These are phyloP conservation scores for Daktulosphaira vitifoliae DNA, from an alignment of 1,140 invertebrate genomes.

Conservation along the genomic window DNA sequence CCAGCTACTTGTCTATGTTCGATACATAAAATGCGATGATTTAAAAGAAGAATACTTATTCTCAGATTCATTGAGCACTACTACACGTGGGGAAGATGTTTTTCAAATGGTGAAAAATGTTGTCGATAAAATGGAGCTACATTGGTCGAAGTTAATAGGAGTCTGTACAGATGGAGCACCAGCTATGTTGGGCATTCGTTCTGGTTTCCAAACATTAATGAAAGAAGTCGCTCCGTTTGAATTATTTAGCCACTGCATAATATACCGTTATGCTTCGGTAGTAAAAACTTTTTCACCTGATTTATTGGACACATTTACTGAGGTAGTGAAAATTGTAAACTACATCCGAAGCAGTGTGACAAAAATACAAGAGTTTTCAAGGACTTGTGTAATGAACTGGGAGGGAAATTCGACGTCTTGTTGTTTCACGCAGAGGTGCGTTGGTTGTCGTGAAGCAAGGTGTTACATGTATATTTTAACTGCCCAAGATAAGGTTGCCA, in stretches of 20 bases:
- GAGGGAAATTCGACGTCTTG: background rate
- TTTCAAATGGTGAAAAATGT: background rate
- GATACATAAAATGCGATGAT: background rate
- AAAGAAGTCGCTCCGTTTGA: slow-evolving; percentile 17
- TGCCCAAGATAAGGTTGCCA: background rate
- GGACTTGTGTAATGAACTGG: slow-evolving; percentile 2
- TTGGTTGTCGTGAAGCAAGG: background rate
- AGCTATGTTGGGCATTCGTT: slow-evolving; percentile 19
- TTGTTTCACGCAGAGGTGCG: background rate
- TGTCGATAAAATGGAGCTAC: background rate
- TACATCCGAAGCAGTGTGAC: background rate
- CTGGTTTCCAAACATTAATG: slow-evolving; percentile 20
- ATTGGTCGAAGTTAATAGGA: slow-evolving; percentile 18
- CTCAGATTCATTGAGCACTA: slow-evolving; percentile 14
- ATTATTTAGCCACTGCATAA: background rate
- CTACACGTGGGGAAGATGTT: slow-evolving; percentile 12
- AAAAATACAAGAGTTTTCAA: slow-evolving; percentile 24
- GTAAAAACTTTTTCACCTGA: background rate
- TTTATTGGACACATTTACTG: slow-evolving; percentile 15
- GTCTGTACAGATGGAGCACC: slow-evolving; percentile 16
- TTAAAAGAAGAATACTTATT: slow-evolving; percentile 30
- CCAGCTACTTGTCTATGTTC: background rate
- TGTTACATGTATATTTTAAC: background rate
- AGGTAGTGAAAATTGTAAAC: slow-evolving; percentile 16
- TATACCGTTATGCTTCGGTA: slow-evolving; percentile 1